phyloP scores from a whole-genome alignment of 2,888 invertebrate genomes.

The Tolmerus cingulatus region DNA sequence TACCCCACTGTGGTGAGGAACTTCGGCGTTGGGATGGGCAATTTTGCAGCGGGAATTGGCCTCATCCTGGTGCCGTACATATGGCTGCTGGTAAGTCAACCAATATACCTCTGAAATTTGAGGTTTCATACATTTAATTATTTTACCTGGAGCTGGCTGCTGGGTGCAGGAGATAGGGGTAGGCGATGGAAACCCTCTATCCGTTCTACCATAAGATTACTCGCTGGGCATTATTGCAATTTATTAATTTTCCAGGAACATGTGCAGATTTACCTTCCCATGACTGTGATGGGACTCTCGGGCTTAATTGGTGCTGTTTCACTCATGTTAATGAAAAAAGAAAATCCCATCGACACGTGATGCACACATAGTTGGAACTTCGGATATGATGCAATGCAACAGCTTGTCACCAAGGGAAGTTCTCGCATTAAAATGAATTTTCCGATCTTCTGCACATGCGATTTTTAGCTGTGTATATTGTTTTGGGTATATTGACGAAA shows the following conservation, averaged over 20 bases:
- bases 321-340: conserved; percentile 64
- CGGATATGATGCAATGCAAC: background rate
- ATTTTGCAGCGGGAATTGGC: conserved; percentile 78
- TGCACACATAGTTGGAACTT: background rate
- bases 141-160: background rate
- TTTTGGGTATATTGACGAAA: background rate
- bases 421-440: background rate
- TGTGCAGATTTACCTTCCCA: conserved; percentile 64
- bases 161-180: background rate
- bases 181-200: background rate
- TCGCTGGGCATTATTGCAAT: conserved; percentile 31
- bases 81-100: conserved; percentile 74
- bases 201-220: background rate
- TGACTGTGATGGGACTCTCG: conserved; percentile 65
- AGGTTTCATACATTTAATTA: background rate
- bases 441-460: background rate
- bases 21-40: conserved; percentile 76
- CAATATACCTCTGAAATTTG: background rate
- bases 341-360: background rate
- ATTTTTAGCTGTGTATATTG: background rate
- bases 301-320: conserved; percentile 66
- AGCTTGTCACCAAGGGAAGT: background rate
- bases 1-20: conserved; percentile 77
- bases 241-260: conserved; percentile 59
- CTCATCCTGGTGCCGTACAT: conserved; percentile 80